phyloP scores from a whole-genome alignment of 1,140 invertebrate species.

The Sarcophaga bullata region DNA sequence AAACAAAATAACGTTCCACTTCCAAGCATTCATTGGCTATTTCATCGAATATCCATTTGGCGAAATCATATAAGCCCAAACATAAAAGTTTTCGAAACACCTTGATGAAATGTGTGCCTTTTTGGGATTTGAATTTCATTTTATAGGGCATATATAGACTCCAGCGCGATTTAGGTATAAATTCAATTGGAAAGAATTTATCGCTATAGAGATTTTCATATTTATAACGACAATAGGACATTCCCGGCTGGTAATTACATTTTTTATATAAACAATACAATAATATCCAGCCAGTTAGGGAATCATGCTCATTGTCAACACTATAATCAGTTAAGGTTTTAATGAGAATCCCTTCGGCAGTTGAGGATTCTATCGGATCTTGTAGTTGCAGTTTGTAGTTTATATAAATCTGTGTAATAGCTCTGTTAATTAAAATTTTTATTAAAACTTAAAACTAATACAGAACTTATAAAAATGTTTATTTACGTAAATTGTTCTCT shows the following conservation, averaged over 20 bases:
- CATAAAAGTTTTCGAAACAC: slow-evolving; percentile 48
- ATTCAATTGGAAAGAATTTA: background rate
- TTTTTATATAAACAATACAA: slow-evolving; percentile 42
- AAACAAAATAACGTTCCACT: slow-evolving; percentile 51
- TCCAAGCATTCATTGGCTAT: slow-evolving; percentile 45
- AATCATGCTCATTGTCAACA: background rate
- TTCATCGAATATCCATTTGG: slow-evolving; percentile 48
- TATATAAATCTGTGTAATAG: slow-evolving; percentile 41
- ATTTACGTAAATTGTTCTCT: slow-evolving; percentile 29
- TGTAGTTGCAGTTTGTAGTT: slow-evolving; percentile 13
- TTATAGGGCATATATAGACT: slow-evolving; percentile 20
- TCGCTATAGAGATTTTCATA: slow-evolving; percentile 34
- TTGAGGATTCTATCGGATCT: background rate
- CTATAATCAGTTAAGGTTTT: background rate
- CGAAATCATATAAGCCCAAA: slow-evolving; percentile 55
- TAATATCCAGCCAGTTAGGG: slow-evolving; percentile 35
- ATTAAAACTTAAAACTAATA: background rate
- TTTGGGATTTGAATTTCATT: slow-evolving; percentile 2
- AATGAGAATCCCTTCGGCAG: slow-evolving; percentile 1
- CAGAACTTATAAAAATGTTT: background rate
- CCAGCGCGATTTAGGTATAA: slow-evolving; percentile 25
- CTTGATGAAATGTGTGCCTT: slow-evolving; percentile 44
- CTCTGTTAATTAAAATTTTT: slow-evolving; percentile 9
- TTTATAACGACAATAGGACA: slow-evolving; percentile 38
- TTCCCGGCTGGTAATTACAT: slow-evolving; percentile 34